Percentiles rank a stretch among this genome's conserved stretches.
These are phyloP conservation scores for Drosophila formosana DNA, from an alignment of 2,888 invertebrate species.

Conservation along the genomic window DNA sequence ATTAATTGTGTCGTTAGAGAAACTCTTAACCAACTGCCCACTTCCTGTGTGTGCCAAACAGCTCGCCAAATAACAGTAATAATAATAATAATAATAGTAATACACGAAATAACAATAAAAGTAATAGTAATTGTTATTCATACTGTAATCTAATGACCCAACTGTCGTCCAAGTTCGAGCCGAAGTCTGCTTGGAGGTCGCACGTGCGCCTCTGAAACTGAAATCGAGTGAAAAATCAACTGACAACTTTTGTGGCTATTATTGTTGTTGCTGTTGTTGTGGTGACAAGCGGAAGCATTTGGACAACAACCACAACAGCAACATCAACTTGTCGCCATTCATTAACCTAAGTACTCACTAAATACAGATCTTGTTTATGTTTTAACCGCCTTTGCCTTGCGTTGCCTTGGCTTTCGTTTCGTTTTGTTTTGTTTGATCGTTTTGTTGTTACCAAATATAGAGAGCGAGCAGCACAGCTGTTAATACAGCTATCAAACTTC, in stretches of 20 bases:
- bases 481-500: neutral
- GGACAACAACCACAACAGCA: constrained; percentile 20
- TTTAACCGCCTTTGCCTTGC: constrained; percentile 8
- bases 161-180: constrained; percentile 30
- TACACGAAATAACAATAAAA: constrained; percentile 13
- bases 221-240: constrained; percentile 25
- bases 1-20: constrained; percentile 68
- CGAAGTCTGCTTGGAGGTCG: constrained; percentile 48
- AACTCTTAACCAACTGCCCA: constrained; percentile 56
- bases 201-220: constrained; percentile 55
- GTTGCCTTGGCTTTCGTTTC: constrained; percentile 8
- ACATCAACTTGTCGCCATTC: constrained; percentile 41
- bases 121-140: constrained; percentile 60
- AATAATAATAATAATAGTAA: constrained; percentile 1
- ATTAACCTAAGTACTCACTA: constrained; percentile 47
- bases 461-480: neutral
- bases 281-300: constrained; percentile 66
- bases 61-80: neutral
- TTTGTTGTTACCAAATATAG: constrained; percentile 3
- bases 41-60: constrained; percentile 59
- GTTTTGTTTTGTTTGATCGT: constrained; percentile 6
- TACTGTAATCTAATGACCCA: constrained; percentile 66
- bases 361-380: constrained; percentile 28
- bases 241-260: neutral
- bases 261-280: constrained; percentile 11